These are phyloP conservation scores for Brachyptera putata DNA, from an alignment of 2,888 invertebrate species.

Conservation along the genomic window DNA sequence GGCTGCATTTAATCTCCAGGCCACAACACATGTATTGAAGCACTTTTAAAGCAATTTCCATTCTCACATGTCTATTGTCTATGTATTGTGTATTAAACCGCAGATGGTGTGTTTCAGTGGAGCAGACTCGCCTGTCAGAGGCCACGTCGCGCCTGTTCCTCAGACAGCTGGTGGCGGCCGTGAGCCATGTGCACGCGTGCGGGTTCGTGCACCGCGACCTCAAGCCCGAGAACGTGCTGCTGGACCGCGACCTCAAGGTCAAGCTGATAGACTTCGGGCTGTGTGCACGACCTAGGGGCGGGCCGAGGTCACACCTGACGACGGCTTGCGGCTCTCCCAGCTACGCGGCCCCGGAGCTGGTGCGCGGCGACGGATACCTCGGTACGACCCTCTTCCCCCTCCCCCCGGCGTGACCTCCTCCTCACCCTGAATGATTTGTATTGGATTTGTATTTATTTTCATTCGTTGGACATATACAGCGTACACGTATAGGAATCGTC, in stretches of 20 bases:
- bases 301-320: conserved; percentile 51
- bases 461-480: too few species aligned
- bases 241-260: conserved; percentile 67
- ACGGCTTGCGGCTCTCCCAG: conserved; percentile 71
- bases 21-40: too few species aligned
- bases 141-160: conserved; percentile 71
- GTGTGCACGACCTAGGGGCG: conserved; percentile 67
- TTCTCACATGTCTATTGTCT: too few species aligned
- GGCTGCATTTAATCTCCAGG: too few species aligned
- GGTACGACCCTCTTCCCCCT: too few species aligned
- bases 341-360: conserved; percentile 69
- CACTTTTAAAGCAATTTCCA: too few species aligned
- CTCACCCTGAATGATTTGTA: too few species aligned
- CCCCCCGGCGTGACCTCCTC: too few species aligned
- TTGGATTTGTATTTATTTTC: too few species aligned
- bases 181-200: conserved; percentile 68
- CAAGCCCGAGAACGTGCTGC: conserved; percentile 78
- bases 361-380: conserved; percentile 53
- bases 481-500: too few species aligned
- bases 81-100: too few species aligned
- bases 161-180: conserved; percentile 71
- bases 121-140: conserved; percentile 65
- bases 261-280: conserved; percentile 81
- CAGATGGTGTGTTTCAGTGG: too few species aligned
- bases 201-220: conserved; percentile 78